Evolutionary conservation across 2,113 vertebrate species (phyloP).

Genomic region (Elephas maximus): DNA sequence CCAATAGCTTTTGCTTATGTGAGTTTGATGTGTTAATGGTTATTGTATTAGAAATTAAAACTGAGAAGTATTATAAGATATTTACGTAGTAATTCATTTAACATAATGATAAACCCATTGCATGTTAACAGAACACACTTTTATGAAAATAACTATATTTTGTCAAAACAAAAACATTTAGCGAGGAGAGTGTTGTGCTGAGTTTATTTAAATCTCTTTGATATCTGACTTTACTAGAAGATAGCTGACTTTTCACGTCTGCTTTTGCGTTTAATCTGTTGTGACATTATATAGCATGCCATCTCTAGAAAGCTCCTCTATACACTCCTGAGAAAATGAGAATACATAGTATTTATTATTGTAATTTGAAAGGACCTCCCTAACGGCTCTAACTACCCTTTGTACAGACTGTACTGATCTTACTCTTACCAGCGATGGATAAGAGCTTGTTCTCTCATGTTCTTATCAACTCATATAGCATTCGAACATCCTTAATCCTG

Average conservation of each 20-base stretch:
- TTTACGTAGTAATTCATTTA: background rate
- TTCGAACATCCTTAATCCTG: background rate
- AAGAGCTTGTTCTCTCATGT: background rate
- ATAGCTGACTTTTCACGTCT: background rate
- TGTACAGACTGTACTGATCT: background rate
- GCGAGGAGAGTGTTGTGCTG: no score
- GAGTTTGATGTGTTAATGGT: background rate
- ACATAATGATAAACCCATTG: background rate
- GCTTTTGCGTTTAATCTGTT: background rate
- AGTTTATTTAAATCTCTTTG: no score
- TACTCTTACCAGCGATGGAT: background rate
- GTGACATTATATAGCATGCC: background rate
- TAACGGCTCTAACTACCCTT: background rate
- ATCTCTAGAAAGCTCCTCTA: background rate
- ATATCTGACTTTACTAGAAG: no score
- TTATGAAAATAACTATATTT: background rate
- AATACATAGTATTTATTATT: background rate
- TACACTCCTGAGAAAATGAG: background rate
- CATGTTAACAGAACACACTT: background rate
- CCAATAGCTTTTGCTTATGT: background rate
- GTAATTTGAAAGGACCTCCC: background rate
- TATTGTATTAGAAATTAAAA: conserved; percentile 23
- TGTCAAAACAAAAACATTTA: background rate
- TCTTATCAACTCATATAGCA: background rate
- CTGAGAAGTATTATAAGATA: background rate